Conservation (phyloP, 2,797 vertebrate genomes). For the Coluber constrictor region DNA sequence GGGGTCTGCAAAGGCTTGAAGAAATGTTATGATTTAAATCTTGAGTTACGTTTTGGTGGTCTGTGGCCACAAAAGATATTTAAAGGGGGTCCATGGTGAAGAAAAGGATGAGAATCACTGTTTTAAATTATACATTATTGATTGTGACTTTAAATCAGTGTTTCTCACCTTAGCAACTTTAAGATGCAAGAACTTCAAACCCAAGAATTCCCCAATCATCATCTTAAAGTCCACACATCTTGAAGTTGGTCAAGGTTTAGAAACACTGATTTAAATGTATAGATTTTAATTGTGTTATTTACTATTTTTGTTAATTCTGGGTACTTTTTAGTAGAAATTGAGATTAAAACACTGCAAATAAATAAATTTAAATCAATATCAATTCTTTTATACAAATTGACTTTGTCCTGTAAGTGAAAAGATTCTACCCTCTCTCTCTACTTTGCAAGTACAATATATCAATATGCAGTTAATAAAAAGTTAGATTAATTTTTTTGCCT, state of each 20-base stretch:
- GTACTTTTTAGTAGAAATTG: background rate
- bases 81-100: too few relatives aligned
- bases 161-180: too few relatives aligned
- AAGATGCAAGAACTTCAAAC: too few relatives aligned
- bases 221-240: too few relatives aligned
- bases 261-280: background rate
- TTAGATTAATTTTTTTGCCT: conserved; percentile 63
- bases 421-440: background rate
- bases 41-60: too few relatives aligned
- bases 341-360: background rate
- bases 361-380: background rate
- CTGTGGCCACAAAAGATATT: too few relatives aligned
- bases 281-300: background rate
- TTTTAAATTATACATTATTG: background rate
- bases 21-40: background rate
- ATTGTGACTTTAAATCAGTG: background rate
- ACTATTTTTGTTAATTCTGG: background rate
- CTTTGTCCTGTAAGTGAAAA: background rate
- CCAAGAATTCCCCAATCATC: too few relatives aligned
- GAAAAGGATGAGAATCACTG: too few relatives aligned
- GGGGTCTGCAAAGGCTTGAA: background rate
- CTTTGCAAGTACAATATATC: background rate
- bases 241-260: too few relatives aligned
- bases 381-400: background rate
- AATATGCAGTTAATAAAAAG: background rate